Base-by-base conservation (phyloP, 1,140 invertebrate species). In the Babylonia areolata region DNA sequence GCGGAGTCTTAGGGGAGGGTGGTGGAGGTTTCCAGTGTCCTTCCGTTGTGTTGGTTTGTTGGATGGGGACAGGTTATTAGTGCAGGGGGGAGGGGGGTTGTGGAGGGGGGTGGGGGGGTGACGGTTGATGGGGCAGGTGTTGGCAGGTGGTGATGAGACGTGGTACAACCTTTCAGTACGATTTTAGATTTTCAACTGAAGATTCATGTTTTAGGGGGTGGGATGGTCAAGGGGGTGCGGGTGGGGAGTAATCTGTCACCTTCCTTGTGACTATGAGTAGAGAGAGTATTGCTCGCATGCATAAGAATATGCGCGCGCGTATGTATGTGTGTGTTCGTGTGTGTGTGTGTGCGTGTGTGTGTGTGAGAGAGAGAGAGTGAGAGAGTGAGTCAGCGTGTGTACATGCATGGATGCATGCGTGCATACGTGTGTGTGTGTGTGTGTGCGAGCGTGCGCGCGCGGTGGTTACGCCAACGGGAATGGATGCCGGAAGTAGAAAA, bases 311-410 rank as follows among this genome's bases (percentile, higher is more conserved):
- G 46, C 35, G 15, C 35, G 11, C 35, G 15, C 35, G 11, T 6
- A 28, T 78, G 40, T 78, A 2, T 78, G 3, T 39, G 75, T 37
- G 75, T 78, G 31, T 35, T 5, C 33, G 31, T n/a, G 31, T 78
- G 75, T 35, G 75, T 78, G 75, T 35, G 75, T 78, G 75, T 35
- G 75, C 33, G 75, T 3, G 31, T 78, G 31, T 78, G 11, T 35
- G 31, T 78, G 17, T 33, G 23, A 11, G 6, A 11, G 23, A 11
- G 23, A 11, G 23, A 11, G 23, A 11, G 23, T 64, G 6, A 11
- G 23, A 11, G 23, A 11, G 23, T 64, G 23, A 11, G 23, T 64
- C 20, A 11, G 23, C 23, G 23, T 64, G 23, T 64, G 23, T 64
- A n/a, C 23, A 28, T 64, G 23, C 23, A n/a, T n/a, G 23, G 6